Percentiles rank a stretch among this genome's conserved stretches.
These are phyloP conservation scores for Smittia sp. DNA, from an alignment of 2,888 invertebrate genomes.

Conservation along the genomic window DNA sequence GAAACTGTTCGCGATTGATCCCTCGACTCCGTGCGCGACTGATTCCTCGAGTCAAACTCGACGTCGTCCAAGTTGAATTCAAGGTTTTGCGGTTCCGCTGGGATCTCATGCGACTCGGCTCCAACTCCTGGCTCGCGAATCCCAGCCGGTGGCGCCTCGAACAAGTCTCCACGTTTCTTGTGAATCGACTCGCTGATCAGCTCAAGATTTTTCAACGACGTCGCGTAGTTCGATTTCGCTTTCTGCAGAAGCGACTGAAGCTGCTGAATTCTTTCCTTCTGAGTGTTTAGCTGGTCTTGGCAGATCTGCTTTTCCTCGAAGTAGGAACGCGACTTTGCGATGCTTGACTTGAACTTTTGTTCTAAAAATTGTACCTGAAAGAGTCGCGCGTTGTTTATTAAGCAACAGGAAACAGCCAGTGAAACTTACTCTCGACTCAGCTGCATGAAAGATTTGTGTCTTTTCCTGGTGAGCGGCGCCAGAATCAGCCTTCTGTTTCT, in stretches of 20 bases:
- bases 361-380: conserved; percentile 71
- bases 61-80: conserved; percentile 45
- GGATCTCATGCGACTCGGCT: conserved; percentile 61
- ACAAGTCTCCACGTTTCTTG: conserved; percentile 51
- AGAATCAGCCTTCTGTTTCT: conserved; percentile 83
- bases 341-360: conserved; percentile 76
- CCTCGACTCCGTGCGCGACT: conserved; percentile 44
- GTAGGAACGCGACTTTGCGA: conserved; percentile 83
- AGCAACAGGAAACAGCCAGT: background rate
- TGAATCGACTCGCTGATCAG: conserved; percentile 92
- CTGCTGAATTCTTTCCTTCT: conserved; percentile 78
- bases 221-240: conserved; percentile 78
- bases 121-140: conserved; percentile 70
- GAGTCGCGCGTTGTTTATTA: conserved; percentile 6
- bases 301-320: conserved; percentile 87
- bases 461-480: conserved; percentile 82
- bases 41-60: conserved; percentile 45
- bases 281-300: conserved; percentile 79
- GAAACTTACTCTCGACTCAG: conserved; percentile 67
- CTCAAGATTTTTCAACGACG: conserved; percentile 78
- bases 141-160: conserved; percentile 49
- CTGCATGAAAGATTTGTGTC: conserved; percentile 75
- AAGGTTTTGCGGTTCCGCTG: conserved; percentile 51
- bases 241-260: conserved; percentile 70
- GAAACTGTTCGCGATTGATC: conserved; percentile 40